Evolutionary conservation across 2,113 vertebrate genomes (phyloP).

Genomic region (Pantherophis guttatus): DNA sequence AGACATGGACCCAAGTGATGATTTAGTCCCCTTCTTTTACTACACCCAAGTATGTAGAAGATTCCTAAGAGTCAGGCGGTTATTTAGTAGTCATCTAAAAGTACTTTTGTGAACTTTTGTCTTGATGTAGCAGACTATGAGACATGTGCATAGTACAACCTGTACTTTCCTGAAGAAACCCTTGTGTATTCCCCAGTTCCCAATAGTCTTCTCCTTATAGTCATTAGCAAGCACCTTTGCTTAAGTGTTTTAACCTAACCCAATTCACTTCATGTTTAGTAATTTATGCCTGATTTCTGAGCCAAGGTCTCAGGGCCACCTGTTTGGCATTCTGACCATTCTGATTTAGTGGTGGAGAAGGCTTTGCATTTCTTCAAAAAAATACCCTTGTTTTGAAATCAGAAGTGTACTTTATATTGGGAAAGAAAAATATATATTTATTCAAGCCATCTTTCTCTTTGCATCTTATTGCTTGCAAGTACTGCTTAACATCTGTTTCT

Average conservation of each 20-base stretch:
- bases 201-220: constrained; percentile 29
- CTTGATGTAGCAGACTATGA: neutral
- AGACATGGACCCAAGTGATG: constrained; percentile 9
- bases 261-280: neutral
- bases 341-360: neutral
- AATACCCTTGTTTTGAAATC: neutral
- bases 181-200: constrained; percentile 20
- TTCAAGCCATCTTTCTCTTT: neutral
- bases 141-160: neutral
- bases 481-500: neutral
- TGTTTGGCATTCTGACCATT: constrained; percentile 40
- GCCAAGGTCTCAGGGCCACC: constrained; percentile 28
- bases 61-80: neutral
- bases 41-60: neutral
- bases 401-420: neutral
- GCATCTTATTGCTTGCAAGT: neutral
- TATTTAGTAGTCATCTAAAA: neutral
- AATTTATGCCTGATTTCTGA: constrained; percentile 10
- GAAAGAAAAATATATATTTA: no score
- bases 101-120: constrained; percentile 1
- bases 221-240: constrained; percentile 6
- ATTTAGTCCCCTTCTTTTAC: constrained; percentile 5
- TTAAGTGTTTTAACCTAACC: neutral
- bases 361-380: neutral
- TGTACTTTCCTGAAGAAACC: neutral